Conservation (phyloP, 2,888 invertebrate species). For the Digitonthophagus gazella region DNA sequence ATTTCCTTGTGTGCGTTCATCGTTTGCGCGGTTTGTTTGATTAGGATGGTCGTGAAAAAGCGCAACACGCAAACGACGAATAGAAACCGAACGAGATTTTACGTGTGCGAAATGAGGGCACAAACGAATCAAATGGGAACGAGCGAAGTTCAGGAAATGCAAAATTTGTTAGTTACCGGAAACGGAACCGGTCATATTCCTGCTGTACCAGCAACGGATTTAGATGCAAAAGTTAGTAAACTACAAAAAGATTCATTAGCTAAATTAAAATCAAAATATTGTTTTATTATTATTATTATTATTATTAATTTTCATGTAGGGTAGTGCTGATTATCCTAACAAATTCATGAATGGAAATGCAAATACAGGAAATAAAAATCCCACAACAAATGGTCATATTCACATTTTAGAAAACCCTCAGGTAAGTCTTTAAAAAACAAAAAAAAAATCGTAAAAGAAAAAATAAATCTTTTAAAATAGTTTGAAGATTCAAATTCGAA, state of each 20-base stretch:
- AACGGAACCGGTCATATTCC: conserved; percentile 45
- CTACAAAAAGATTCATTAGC: not conserved
- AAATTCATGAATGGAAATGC: conserved; percentile 48
- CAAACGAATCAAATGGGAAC: conserved; percentile 37
- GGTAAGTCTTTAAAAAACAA: conserved; percentile 48
- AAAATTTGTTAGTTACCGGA: conserved; percentile 44
- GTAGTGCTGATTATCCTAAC: conserved; percentile 50
- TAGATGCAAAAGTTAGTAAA: conserved; percentile 58
- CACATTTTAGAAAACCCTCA: conserved; percentile 69
- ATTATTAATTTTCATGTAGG: conserved; percentile 36
- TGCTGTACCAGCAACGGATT: conserved; percentile 43
- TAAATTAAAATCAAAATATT: not conserved
- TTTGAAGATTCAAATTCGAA: not conserved
- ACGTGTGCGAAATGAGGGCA: conserved; percentile 10
- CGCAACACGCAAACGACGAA: conserved; percentile 21
- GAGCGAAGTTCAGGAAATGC: conserved; percentile 46
- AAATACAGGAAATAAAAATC: conserved; percentile 35
- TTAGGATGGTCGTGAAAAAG: conserved; percentile 47
- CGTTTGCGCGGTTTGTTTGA: conserved; percentile 50
- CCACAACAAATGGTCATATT: conserved; percentile 59
- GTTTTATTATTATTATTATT: not conserved
- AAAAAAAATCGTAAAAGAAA: not conserved
- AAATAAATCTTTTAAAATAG: not conserved
- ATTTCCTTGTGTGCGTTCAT: conserved; percentile 52
- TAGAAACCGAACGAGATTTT: conserved; percentile 1